phyloP scores from a whole-genome alignment of 1,140 invertebrate genomes.

The Tetragonula clypearis region DNA sequence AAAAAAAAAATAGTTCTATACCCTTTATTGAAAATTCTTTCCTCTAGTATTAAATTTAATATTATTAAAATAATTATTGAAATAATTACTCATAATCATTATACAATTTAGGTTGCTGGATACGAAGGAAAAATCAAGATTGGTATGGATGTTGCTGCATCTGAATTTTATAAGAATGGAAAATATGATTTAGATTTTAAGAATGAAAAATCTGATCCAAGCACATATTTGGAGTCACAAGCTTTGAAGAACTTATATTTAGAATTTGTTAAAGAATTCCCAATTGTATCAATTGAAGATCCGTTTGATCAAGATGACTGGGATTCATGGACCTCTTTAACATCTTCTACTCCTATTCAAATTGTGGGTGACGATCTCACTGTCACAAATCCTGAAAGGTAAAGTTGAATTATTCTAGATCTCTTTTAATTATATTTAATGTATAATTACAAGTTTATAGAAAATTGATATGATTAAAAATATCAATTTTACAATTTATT shows the following conservation, averaged over 20 bases:
- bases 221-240: constrained; percentile 89
- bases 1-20: not conserved
- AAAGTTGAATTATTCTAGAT: constrained; percentile 14
- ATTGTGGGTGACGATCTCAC: constrained; percentile 99
- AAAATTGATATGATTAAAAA: not conserved
- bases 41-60: not conserved
- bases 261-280: constrained; percentile 96
- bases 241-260: constrained; percentile 94
- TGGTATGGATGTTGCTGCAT: constrained; percentile 99
- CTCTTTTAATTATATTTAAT: too few species aligned
- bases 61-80: not conserved
- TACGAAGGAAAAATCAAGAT: constrained; percentile 87
- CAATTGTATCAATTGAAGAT: constrained; percentile 99
- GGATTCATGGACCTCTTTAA: constrained; percentile 95
- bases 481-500: not conserved
- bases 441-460: not conserved
- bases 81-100: not conserved
- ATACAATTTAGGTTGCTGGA: constrained; percentile 83
- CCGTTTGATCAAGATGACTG: constrained; percentile 99
- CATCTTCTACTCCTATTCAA: constrained; percentile 91
- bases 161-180: constrained; percentile 94
- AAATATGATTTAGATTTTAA: constrained; percentile 99
- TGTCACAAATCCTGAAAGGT: constrained; percentile 90
- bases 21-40: not conserved
- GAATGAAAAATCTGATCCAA: constrained; percentile 93